Evolutionary conservation across 2,888 invertebrate species (phyloP).

Genomic region (Ephialtes manifestator): DNA sequence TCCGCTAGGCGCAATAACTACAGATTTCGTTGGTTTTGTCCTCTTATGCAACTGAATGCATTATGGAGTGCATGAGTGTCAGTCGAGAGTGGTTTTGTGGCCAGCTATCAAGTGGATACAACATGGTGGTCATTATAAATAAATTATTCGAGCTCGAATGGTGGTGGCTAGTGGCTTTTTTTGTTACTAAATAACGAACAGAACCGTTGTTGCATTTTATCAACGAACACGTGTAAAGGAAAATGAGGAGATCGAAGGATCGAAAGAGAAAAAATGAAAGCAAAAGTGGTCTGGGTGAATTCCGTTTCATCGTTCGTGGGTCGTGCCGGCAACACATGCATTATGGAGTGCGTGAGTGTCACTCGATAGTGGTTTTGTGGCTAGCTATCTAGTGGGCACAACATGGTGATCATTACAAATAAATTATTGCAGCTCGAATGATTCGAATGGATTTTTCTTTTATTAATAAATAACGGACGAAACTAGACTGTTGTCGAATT

Average conservation of each 20-base stretch:
- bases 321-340: too few species aligned
- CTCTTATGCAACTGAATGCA: constrained; percentile 9
- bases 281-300: too few species aligned
- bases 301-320: too few species aligned
- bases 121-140: constrained; percentile 83
- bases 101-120: constrained; percentile 78
- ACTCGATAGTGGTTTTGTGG: constrained; percentile 71
- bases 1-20: constrained; percentile 32
- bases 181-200: too few species aligned
- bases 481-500: not conserved
- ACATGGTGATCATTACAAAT: constrained; percentile 83
- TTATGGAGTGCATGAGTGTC: constrained; percentile 20
- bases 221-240: too few species aligned
- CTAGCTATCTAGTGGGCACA: constrained; percentile 78
- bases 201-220: too few species aligned
- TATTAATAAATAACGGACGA: too few species aligned
- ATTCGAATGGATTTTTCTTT: too few species aligned
- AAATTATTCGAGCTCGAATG: constrained; percentile 21
- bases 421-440: constrained; percentile 16
- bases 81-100: constrained; percentile 72
- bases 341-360: constrained; percentile 19
- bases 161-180: not conserved
- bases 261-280: too few species aligned
- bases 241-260: too few species aligned
- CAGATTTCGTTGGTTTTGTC: constrained; percentile 8